A percentile compares a stretch with the other conserved stretches of the same genome.
Conservation (phyloP, 2,888 invertebrate species). For the Ariolimax columbianus region DNA sequence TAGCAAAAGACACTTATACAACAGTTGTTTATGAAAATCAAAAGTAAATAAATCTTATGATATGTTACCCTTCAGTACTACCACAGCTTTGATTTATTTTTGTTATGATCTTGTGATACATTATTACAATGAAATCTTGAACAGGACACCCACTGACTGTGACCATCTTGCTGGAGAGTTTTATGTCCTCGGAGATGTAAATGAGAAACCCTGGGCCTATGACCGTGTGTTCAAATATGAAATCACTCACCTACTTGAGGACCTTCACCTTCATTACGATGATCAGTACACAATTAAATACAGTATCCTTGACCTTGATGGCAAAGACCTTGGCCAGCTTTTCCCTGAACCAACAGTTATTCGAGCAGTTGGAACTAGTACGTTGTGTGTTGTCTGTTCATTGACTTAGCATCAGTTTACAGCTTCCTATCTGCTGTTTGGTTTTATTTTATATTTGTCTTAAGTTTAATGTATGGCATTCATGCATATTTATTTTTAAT, state of each 20-base stretch:
- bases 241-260: conserved; percentile 53
- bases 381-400: neutral
- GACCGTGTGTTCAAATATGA: conserved; percentile 57
- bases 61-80: too few relatives aligned
- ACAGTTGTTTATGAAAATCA: too few relatives aligned
- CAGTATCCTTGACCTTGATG: conserved; percentile 48
- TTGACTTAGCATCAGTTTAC: too few relatives aligned
- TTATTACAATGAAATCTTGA: neutral
- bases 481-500: too few relatives aligned
- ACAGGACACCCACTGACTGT: neutral
- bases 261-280: conserved; percentile 47
- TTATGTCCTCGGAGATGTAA: conserved; percentile 55
- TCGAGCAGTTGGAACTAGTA: conserved; percentile 48
- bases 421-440: too few relatives aligned
- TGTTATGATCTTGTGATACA: too few relatives aligned
- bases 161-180: conserved; percentile 53
- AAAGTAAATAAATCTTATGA: too few relatives aligned
- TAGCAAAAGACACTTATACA: too few relatives aligned
- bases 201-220: conserved; percentile 57
- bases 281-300: conserved; percentile 51
- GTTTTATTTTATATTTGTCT: too few relatives aligned
- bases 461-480: too few relatives aligned
- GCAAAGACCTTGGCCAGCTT: conserved; percentile 40
- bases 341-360: conserved; percentile 52
- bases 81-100: too few relatives aligned